A percentile compares a stretch with the other conserved stretches of the same genome.
These are phyloP conservation scores for Andrena flavipes DNA, from an alignment of 2,888 invertebrate species.

Conservation along the genomic window DNA sequence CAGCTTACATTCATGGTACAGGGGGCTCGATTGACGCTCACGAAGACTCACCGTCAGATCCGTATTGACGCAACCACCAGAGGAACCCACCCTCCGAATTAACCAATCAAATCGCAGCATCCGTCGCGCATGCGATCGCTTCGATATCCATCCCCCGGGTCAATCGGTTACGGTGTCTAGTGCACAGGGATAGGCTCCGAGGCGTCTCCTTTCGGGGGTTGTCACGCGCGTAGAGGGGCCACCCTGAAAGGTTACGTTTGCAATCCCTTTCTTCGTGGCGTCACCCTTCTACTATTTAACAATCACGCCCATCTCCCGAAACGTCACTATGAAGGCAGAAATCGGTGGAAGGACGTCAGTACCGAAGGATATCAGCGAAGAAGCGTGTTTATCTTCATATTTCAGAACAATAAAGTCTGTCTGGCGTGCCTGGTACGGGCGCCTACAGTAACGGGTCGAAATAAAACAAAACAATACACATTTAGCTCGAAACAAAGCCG, in stretches of 20 bases:
- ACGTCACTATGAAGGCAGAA: neutral
- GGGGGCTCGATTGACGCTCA: conserved; percentile 49
- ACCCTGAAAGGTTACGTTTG: neutral
- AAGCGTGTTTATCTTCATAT: conserved; percentile 61
- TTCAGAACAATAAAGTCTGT: conserved; percentile 73
- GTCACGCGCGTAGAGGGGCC: neutral
- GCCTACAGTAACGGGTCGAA: conserved; percentile 73
- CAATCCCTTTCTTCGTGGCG: neutral
- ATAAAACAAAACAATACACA: conserved; percentile 81
- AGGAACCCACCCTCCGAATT: conserved; percentile 73
- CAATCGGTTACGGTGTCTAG: conserved; percentile 52
- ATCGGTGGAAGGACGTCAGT: neutral
- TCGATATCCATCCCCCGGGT: conserved; percentile 74
- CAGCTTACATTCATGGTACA: conserved; percentile 60
- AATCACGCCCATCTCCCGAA: neutral
- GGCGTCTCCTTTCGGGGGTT: neutral
- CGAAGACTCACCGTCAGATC: conserved; percentile 62
- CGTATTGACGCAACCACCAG: conserved; percentile 78
- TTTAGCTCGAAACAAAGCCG: conserved; percentile 69
- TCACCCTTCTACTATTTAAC: neutral
- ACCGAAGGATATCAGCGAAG: neutral
- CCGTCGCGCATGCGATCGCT: conserved; percentile 81
- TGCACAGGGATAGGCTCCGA: neutral
- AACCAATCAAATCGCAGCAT: conserved; percentile 83
- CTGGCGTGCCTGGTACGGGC: conserved; percentile 72